A percentile compares a stretch with the other conserved stretches of the same genome.
These are phyloP conservation scores for Uloborus plumipes DNA, from an alignment of 2,888 invertebrate species.

Conservation along the genomic window DNA sequence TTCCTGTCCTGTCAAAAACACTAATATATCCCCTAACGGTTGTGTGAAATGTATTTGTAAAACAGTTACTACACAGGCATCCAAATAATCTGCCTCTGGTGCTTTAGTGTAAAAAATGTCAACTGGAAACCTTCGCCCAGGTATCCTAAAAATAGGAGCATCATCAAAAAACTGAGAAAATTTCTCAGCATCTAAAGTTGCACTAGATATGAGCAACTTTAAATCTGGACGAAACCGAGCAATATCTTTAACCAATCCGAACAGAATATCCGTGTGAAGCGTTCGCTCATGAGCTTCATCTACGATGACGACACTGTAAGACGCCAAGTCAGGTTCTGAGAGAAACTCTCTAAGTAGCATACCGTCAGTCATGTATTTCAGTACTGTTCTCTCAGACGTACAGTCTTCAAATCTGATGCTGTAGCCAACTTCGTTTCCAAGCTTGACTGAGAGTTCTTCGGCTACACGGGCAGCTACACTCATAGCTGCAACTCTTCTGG, in stretches of 20 bases:
- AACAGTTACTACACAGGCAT: conserved; percentile 97
- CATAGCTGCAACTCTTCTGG: conserved; percentile 98
- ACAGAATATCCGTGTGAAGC: conserved; percentile 96
- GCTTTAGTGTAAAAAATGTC: conserved; percentile 99
- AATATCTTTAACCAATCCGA: conserved; percentile 94
- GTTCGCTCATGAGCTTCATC: conserved; percentile 99
- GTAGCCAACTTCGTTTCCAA: conserved; percentile 82
- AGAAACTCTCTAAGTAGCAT: conserved; percentile 97
- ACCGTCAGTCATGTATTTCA: conserved; percentile 99
- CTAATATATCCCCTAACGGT: conserved; percentile 93
- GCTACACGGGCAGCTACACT: conserved; percentile 98
- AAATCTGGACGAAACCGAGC: conserved; percentile 92
- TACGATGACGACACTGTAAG: conserved; percentile 98
- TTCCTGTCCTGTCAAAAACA: conserved; percentile 88
- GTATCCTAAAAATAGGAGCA: conserved; percentile 97
- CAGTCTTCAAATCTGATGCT: conserved; percentile 98
- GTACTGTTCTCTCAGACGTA: conserved; percentile 94
- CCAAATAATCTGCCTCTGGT: conserved; percentile 98
- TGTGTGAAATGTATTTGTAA: conserved; percentile 99
- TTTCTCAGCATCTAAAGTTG: conserved; percentile 97
- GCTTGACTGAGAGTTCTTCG: conserved; percentile 95
- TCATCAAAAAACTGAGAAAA: conserved; percentile 98
- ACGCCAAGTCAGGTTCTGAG: conserved; percentile 94
- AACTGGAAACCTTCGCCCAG: conserved; percentile 97
- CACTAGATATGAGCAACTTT: conserved; percentile 96